These are phyloP conservation scores for Druon quercuslanigerum DNA, from an alignment of 1,140 invertebrate species.

Conservation along the genomic window DNA sequence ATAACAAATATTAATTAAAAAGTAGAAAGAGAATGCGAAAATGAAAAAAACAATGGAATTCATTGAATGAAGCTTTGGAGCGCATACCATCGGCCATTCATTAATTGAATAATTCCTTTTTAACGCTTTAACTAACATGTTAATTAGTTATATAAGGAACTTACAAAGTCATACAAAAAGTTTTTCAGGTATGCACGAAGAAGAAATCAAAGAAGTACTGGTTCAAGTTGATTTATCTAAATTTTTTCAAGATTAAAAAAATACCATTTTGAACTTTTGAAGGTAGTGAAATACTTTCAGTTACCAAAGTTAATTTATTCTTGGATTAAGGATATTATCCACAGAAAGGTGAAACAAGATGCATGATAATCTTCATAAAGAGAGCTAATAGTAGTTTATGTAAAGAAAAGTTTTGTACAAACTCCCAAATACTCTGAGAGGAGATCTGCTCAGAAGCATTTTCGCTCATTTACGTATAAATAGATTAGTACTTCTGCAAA, in stretches of 20 bases:
- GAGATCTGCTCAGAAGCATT: neutral
- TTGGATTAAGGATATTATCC: neutral
- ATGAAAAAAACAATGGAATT: too few species aligned
- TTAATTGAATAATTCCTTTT: too few species aligned
- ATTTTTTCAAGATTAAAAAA: too few species aligned
- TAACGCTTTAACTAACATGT: neutral
- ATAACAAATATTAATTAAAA: too few species aligned
- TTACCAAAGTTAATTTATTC: neutral
- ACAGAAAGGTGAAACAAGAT: constrained; percentile 34
- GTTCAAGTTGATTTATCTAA: too few species aligned
- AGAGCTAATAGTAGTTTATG: neutral
- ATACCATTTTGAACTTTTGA: too few species aligned
- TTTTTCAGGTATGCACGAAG: neutral
- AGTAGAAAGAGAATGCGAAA: too few species aligned
- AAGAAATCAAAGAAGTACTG: too few species aligned
- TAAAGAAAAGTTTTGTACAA: neutral
- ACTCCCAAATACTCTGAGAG: neutral
- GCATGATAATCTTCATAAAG: constrained; percentile 13
- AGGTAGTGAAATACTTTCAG: too few species aligned
- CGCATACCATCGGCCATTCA: too few species aligned
- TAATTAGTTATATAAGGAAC: neutral
- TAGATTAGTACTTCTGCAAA: neutral
- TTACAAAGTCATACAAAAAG: neutral
- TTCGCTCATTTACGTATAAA: neutral
- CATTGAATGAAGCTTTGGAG: too few species aligned